Conservation (phyloP, 2,113 vertebrate genomes). For the Oreochromis spilurus region DNA sequence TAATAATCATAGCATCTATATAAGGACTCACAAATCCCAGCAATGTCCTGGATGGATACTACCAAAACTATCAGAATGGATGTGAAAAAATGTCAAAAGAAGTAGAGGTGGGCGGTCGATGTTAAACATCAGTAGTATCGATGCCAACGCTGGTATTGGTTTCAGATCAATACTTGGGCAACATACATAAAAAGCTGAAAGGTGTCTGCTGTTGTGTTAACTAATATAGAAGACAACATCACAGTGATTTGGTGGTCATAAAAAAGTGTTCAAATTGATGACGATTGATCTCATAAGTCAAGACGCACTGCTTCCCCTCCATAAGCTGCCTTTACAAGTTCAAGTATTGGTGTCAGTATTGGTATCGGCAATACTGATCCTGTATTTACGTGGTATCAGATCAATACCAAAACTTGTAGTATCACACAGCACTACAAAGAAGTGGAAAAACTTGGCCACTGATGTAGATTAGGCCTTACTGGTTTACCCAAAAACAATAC, state of each 20-base stretch:
- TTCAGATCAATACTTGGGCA: not conserved
- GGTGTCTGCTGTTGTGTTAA: not conserved
- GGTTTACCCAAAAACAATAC: not conserved
- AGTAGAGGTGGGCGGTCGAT: not conserved
- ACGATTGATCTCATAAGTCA: not conserved
- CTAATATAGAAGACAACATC: not conserved
- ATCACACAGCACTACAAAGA: not conserved
- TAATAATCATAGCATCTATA: not conserved
- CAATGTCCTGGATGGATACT: not conserved
- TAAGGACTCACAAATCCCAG: not conserved
- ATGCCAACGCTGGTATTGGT: not conserved
- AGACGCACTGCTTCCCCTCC: not conserved
- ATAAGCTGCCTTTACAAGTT: not conserved
- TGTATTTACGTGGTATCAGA: too few species aligned
- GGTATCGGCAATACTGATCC: not conserved
- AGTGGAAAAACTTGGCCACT: not conserved
- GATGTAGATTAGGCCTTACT: not conserved
- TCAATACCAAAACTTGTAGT: not conserved
- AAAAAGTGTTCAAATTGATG: not conserved
- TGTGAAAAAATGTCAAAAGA: not conserved
- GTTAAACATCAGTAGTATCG: not conserved
- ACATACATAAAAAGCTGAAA: not conserved
- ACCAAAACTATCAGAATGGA: not conserved
- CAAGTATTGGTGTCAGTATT: not conserved
- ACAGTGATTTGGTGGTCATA: not conserved